A percentile compares a stretch with the other conserved stretches of the same genome.
Conservation (phyloP, 2,113 vertebrate species). For the Smithornis capensis region DNA sequence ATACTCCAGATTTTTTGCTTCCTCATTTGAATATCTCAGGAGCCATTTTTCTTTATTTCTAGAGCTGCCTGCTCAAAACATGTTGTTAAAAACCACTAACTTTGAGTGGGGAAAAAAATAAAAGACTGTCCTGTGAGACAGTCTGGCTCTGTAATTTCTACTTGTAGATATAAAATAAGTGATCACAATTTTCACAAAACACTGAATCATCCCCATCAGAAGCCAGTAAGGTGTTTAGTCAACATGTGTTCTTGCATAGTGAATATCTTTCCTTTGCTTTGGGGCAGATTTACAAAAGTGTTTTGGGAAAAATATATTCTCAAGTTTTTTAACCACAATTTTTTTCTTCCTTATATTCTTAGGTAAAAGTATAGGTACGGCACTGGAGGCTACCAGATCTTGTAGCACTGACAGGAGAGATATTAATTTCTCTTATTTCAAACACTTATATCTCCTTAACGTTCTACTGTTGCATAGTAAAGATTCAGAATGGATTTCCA, state of each 20-base stretch:
- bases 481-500: neutral
- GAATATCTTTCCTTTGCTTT: neutral
- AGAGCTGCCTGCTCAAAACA: neutral
- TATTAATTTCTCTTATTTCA: neutral
- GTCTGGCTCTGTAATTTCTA: neutral
- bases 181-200: neutral
- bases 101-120: neutral
- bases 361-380: neutral
- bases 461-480: neutral
- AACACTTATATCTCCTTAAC: neutral
- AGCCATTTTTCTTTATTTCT: neutral
- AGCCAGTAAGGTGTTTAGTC: neutral
- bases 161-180: neutral
- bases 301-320: neutral
- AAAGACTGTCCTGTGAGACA: neutral
- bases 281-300: neutral
- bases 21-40: neutral
- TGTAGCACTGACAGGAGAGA: neutral
- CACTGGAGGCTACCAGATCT: neutral
- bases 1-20: neutral
- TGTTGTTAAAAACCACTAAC: neutral
- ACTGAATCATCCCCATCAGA: neutral
- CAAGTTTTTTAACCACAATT: neutral
- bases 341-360: neutral
- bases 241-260: neutral